Base-by-base conservation (phyloP, 2,113 vertebrate genomes). In the Indicator indicator region DNA sequence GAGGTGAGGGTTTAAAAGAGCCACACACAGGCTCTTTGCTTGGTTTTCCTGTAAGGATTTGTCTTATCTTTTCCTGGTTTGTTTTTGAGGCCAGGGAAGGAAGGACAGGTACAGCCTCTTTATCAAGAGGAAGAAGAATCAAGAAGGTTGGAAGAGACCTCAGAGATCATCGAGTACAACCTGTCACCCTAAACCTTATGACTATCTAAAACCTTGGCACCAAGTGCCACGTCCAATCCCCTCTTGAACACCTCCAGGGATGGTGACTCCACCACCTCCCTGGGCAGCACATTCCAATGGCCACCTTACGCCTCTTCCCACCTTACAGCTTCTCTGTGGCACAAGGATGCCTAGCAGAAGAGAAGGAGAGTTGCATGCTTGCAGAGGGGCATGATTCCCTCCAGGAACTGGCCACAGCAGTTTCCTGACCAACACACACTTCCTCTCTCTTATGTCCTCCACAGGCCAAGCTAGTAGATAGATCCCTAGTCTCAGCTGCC, bases 71-170 rank as follows among this genome's bases (percentile, higher is more conserved):
- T 55, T 75, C 62, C 68, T 54, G 48, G 4, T 92, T 87, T 78
- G 69, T 77, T 91, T 85, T 16, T 40, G 40, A 83, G 33, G 20
- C 26, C 83, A 63, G 65, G 71, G 83, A 81, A 94, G 85, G 69
- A 83, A 93, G 88, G 40, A 94, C 62, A 30, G 70, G 54, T 46
- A n/a, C 65, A 92, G 33, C 42, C 73, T 42, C n/a, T n/a, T n/a
- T n/a, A n/a, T n/a, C n/a, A n/a, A n/a, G n/a, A n/a, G n/a, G n/a
- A n/a, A n/a, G n/a, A n/a, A n/a, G n/a, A n/a, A n/a, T n/a, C n/a
- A n/a, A n/a, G n/a, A n/a, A n/a, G n/a, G n/a, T n/a, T n/a, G n/a
- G n/a, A n/a, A n/a, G n/a, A n/a, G n/a, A n/a, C n/a, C n/a, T n/a
- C n/a, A n/a, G n/a, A n/a, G n/a, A n/a, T n/a, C n/a, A n/a, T n/a